Evolutionary conservation across 1,140 invertebrate genomes (phyloP), one percentile per base, ranked within the genome.

Genomic region (Ceratina calcarata): DNA sequence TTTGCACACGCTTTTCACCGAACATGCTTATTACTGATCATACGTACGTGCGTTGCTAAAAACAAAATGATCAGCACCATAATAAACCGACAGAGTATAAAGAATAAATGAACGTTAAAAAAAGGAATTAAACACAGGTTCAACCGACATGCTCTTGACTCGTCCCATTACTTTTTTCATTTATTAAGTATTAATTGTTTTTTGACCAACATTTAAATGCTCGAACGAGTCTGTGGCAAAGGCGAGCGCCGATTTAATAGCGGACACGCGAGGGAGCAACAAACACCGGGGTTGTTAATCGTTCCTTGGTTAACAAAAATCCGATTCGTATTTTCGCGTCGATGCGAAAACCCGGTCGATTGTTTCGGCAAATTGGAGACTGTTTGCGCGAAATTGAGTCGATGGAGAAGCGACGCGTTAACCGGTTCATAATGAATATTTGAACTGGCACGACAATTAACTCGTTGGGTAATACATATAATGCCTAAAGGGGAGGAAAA

Each of bases 391-490:
- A 77, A 80, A 76, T 77, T 37, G 20, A 62, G 49, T 64, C 73
- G 58, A 68, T 64, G 60, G 24, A 70, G 70, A 73, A 78, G 45
- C 74, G 70, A 66, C 62, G 45, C 51, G 64, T 60, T 74, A 62
- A 82, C 73, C 51, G 60, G 72, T 82, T 82, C 77, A 82, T 84
- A 78, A 84, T 84, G 84, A 81, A 84, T 86, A 82, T 87, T 87
- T 87, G 82, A 68, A 86, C 80, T 86, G 81, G 79, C 79, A 67
- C 69, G 82, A 86, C 80, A 84, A 86, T 86, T 86, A 86, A 87
- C 84, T 82, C 72, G 77, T 82, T 72, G 76, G 74, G 75, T 76
- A 80, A 85, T 83, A 32, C 27, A 32, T 32, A 86, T 73, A 78
- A 84, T 81, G 69, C 55, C 61, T 61, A 82, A 81, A 82, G 75